Evolutionary conservation across 2,888 invertebrate species (phyloP), one percentile per base, ranked within the genome.

Genomic region (Disparrhopalites patrizii): DNA sequence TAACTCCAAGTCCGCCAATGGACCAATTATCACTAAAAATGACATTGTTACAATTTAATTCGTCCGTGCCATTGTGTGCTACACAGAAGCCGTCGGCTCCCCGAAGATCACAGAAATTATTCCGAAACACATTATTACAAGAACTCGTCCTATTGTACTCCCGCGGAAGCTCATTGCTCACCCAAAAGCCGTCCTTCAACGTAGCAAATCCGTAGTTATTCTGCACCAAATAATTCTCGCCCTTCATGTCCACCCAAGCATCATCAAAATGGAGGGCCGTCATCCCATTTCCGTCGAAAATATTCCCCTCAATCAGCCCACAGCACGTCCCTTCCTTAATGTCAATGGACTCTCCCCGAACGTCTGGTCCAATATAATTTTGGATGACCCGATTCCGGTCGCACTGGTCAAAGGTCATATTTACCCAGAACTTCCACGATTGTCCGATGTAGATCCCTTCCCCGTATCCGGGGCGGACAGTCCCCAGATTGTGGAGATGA

Each of bases 321-420:
- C 71, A 71, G 30, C 71, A 71, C 1, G 71, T 65, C 13, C 71
- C 71, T 58, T 71, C 71, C 30, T 71, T 71, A 15, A 71, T 63
- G 33, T 71, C 71, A 40, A 71, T 71, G 18, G 63, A 64, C 62
- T 71, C 71, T 15, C 68, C 68, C 1, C 62, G 65, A 27, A 67
- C 69, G 27, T 55, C 38, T 1, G 71, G 71, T 1, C 71, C 71
- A 50, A 71, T 71, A 5, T 40, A 33, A 47, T 71, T 71, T 25
- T 67, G 62, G 18, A 60, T 15, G n/a, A 71, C 65, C 1, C 28
- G 43, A 31, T 71, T 71, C 18, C 66, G 54, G 25, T 71, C 66
- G 55, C 69, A 71, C 13, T 51, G 20, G 28, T 71, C 71, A 13
- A 60, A 27, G 13, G 33, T 40, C 51, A 51, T 51, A 25, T 47